A percentile compares a stretch with the other conserved stretches of the same genome.
These are phyloP conservation scores for Tigriopus californicus DNA, from an alignment of 2,888 invertebrate species.

Conservation along the genomic window DNA sequence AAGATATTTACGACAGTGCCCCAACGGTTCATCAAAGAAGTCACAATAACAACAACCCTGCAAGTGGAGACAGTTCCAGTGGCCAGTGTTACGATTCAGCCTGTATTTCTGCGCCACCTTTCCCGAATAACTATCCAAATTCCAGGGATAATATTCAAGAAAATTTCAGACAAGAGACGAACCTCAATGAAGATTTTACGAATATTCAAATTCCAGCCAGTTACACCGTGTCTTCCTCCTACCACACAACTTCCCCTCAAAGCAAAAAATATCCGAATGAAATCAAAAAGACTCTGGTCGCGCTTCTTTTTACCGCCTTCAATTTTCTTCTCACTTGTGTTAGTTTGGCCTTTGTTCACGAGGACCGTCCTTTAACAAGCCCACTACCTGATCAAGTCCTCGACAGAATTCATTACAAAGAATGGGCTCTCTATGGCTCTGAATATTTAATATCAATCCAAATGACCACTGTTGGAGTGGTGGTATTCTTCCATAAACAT, in stretches of 20 bases:
- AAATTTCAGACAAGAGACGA: too few relatives aligned
- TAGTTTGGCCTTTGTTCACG: conserved; percentile 66
- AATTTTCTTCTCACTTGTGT: conserved; percentile 23
- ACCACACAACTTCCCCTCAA: neutral
- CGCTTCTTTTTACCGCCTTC: neutral
- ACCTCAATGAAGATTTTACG: too few relatives aligned
- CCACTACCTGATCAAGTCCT: conserved; percentile 68
- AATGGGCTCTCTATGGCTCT: conserved; percentile 62
- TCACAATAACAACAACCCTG: too few relatives aligned
- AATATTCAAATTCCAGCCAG: too few relatives aligned
- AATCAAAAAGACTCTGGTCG: neutral
- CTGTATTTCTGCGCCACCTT: too few relatives aligned
- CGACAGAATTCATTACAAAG: conserved; percentile 46
- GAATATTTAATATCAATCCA: conserved; percentile 70
- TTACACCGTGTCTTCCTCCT: too few relatives aligned
- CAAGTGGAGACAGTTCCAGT: too few relatives aligned
- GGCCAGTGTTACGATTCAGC: too few relatives aligned
- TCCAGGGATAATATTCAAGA: too few relatives aligned
- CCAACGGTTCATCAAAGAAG: too few relatives aligned
- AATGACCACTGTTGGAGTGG: conserved; percentile 51
- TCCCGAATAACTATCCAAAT: too few relatives aligned
- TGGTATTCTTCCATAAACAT: conserved; percentile 67
- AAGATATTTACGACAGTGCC: too few relatives aligned
- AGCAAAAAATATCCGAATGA: neutral
- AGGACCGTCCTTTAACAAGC: conserved; percentile 58